Conservation (phyloP, 2,113 vertebrate species). For the Rhinolophus ferrumequinum region DNA sequence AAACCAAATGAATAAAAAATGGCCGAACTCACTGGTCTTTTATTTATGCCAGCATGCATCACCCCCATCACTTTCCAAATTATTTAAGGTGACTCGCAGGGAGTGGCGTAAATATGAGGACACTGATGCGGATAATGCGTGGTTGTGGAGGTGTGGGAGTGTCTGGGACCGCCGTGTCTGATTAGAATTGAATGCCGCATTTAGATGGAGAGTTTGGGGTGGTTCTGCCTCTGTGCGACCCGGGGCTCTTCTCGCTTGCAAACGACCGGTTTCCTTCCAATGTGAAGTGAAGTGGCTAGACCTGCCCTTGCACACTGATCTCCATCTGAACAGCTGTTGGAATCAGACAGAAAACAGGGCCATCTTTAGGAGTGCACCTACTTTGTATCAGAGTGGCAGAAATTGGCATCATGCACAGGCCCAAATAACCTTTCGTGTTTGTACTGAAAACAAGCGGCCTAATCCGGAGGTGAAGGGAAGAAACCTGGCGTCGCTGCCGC, state of each 20-base stretch:
- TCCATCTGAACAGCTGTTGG: neutral
- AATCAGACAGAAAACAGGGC: neutral
- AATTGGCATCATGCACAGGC: neutral
- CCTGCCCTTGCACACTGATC: neutral
- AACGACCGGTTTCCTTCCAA: neutral
- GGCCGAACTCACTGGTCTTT: neutral
- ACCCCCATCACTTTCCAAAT: too few relatives aligned
- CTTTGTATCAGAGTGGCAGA: neutral
- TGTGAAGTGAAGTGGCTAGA: neutral
- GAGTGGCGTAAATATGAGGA: neutral
- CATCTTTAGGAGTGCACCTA: neutral
- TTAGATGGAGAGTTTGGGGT: neutral
- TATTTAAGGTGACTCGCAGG: neutral
- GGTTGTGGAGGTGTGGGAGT: neutral
- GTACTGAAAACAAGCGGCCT: neutral
- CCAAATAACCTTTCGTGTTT: neutral
- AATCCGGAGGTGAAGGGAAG: neutral
- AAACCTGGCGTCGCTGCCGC: neutral
- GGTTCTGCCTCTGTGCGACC: neutral
- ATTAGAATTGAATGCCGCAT: neutral
- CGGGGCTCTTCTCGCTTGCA: neutral
- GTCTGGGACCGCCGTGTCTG: neutral
- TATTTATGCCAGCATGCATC: neutral
- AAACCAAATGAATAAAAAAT: conserved; percentile 31
- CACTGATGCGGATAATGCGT: fast-evolving